Evolutionary conservation across 2,797 vertebrate species (phyloP).

Genomic region (Siniperca obscura): DNA sequence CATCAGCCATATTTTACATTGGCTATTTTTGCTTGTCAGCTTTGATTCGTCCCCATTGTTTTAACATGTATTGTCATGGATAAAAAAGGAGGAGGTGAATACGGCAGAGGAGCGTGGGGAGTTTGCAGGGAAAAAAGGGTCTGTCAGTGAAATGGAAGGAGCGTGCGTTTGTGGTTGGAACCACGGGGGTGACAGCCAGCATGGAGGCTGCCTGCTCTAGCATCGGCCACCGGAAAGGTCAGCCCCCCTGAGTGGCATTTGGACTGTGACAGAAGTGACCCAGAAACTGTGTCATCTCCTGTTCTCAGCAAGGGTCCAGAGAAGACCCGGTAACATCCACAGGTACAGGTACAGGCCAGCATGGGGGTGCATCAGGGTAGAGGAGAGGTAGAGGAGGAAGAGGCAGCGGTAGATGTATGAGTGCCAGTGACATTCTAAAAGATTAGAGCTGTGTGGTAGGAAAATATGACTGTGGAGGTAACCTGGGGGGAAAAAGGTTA

Average conservation of each 20-base stretch:
- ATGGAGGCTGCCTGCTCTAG: slow-evolving; percentile 55
- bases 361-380: slow-evolving; percentile 33
- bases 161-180: slow-evolving; percentile 49
- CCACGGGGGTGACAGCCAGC: slow-evolving; percentile 68
- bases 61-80: slow-evolving; percentile 57
- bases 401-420: slow-evolving; percentile 38
- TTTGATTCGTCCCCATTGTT: slow-evolving; percentile 56
- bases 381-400: slow-evolving; percentile 40
- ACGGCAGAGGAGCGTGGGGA: slow-evolving; percentile 20
- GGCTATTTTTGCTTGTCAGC: slow-evolving; percentile 60
- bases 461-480: slow-evolving; percentile 73
- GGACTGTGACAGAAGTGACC: slow-evolving; percentile 81
- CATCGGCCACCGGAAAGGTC: slow-evolving; percentile 80
- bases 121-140: slow-evolving; percentile 21
- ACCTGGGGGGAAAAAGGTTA: slow-evolving; percentile 47
- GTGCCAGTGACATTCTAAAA: slow-evolving; percentile 70
- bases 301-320: slow-evolving; percentile 64
- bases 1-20: slow-evolving; percentile 58
- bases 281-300: slow-evolving; percentile 71
- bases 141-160: slow-evolving; percentile 33
- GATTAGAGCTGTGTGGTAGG: slow-evolving; percentile 70
- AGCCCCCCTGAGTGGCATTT: slow-evolving; percentile 80
- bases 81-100: slow-evolving; percentile 45
- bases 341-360: slow-evolving; percentile 56
- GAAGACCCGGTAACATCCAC: slow-evolving; percentile 44